Evolutionary conservation across 2,113 vertebrate species (phyloP), one percentile per base, ranked within the genome.

Genomic region (Lichenostomus cassidix): DNA sequence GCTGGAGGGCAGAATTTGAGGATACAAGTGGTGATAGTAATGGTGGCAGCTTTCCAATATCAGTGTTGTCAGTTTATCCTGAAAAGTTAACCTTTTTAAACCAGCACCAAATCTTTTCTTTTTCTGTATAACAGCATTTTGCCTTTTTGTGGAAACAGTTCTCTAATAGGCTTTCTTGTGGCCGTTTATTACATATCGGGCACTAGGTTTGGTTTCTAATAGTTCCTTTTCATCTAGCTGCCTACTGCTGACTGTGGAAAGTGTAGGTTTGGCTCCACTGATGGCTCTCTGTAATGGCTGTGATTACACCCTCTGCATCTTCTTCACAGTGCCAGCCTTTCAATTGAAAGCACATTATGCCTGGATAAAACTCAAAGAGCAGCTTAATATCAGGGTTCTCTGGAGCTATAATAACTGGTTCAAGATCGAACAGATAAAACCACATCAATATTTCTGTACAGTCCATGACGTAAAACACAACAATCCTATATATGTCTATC

Each of bases 251-350:
- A 97, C 96, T 96, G 98, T 52, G 96, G 96, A 97, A 98, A 98
- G 96, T 98, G 97, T 96, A 96, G 98, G 97, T 98, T 97, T 97
- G 96, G 94, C 95, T 96, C 91, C 97, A 82, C 76, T 96, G 98
- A 97, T 94, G 97, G 97, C 96, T 97, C 97, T 96, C 79, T 73
- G 91, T 98, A 97, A 97, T 97, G 97, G 97, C 97, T 97, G 97
- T 98, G 97, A 98, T 98, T 98, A 98, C 96, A 97, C 97, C 97
- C 98, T 97, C 97, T 68, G 97, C 95, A 94, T 97, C 97, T 96
- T 97, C 97, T 96, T 97, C 97, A 93, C 97, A 81, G 95, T 94
- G 90, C 98, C 96, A 97, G 97, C 97, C 97, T 97, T 97, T 98
- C 97, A 98, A 81, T 39, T 62, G 89, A 97, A 97, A 93, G 94